These are phyloP conservation scores for Helostoma temminkii DNA, from an alignment of 2,797 vertebrate species.

Conservation along the genomic window DNA sequence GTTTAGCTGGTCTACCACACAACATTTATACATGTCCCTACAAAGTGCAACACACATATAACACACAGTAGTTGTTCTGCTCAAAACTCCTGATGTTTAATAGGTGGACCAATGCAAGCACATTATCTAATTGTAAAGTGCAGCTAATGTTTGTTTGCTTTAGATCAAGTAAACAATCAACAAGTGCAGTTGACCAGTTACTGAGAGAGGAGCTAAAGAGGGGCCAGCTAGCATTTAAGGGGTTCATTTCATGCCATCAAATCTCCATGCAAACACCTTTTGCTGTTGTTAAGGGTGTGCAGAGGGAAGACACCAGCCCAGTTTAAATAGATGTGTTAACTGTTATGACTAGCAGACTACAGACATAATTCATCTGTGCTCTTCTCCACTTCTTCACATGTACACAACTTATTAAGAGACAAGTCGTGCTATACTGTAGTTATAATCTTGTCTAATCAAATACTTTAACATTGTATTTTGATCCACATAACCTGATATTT, in stretches of 20 bases:
- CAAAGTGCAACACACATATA: slow-evolving; percentile 2
- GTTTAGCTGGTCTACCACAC: background rate
- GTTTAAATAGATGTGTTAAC: slow-evolving; percentile 35
- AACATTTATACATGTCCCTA: background rate
- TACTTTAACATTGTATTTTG: background rate
- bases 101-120: slow-evolving; percentile 59
- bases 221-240: slow-evolving; percentile 48
- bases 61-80: background rate
- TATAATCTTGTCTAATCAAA: background rate
- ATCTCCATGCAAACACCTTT: slow-evolving; percentile 67
- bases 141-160: slow-evolving; percentile 77
- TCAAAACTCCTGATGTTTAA: slow-evolving; percentile 18
- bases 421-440: background rate
- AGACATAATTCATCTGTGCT: slow-evolving; percentile 17
- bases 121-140: slow-evolving; percentile 78
- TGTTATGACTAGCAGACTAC: slow-evolving; percentile 24
- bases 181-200: slow-evolving; percentile 59
- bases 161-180: slow-evolving; percentile 71
- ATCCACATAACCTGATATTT: background rate
- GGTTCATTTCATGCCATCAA: slow-evolving; percentile 55
- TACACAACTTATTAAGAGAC: background rate
- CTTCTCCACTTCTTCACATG: background rate
- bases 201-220: slow-evolving; percentile 53
- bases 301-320: slow-evolving; percentile 26
- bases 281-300: slow-evolving; percentile 40